These are phyloP conservation scores for Acleris holmiana DNA, from an alignment of 2,888 invertebrate species.

Conservation along the genomic window DNA sequence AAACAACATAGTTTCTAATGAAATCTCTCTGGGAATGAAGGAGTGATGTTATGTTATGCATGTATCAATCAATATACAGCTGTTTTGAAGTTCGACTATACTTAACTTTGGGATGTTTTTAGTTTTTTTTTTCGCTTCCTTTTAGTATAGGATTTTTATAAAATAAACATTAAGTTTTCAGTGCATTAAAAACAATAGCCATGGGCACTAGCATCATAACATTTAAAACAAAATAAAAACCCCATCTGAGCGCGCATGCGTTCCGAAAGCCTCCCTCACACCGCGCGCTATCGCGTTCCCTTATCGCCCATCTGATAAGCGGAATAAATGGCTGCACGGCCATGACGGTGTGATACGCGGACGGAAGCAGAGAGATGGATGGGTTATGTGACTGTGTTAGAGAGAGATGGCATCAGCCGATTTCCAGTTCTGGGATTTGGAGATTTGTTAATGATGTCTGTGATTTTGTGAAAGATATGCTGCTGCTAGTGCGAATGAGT, in stretches of 20 bases:
- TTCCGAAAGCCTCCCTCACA: conserved; percentile 26
- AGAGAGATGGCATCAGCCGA: not conserved
- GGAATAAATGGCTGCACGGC: conserved; percentile 66
- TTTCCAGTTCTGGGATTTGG: not conserved
- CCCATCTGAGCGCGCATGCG: conserved; percentile 6
- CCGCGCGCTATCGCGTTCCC: conserved; percentile 56
- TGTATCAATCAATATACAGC: no score
- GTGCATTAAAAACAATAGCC: no score
- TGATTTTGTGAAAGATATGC: no score
- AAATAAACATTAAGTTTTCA: no score
- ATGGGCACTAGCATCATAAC: not conserved
- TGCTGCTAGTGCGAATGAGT: no score
- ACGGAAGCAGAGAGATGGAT: conserved; percentile 38
- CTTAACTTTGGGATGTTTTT: no score
- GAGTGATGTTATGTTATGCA: no score
- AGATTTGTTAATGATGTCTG: not conserved
- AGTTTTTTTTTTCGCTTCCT: no score
- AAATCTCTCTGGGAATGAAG: no score
- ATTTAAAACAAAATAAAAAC: not conserved
- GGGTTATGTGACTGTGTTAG: conserved; percentile 14
- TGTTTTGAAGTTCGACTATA: no score
- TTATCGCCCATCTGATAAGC: conserved; percentile 66
- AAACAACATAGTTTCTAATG: no score
- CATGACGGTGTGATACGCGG: conserved; percentile 65
- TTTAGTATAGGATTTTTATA: no score